Percentiles rank a stretch among this genome's conserved stretches.
Evolutionary conservation across 2,113 vertebrate species (phyloP).

Genomic region (Cranoglanis bouderius): DNA sequence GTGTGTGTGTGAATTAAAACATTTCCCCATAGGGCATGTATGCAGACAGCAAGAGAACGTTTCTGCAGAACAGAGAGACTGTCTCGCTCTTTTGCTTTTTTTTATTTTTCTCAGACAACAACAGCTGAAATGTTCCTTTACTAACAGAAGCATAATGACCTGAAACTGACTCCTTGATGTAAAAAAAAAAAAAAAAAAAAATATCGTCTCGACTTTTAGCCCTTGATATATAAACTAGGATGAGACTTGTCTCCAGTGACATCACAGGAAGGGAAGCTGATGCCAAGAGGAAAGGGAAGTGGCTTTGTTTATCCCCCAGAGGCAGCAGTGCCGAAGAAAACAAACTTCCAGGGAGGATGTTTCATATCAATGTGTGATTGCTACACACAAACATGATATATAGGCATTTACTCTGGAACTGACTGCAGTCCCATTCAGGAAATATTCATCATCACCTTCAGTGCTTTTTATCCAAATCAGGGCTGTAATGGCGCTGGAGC

Average conservation of each 20-base stretch:
- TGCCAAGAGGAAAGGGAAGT: slow-evolving; percentile 52
- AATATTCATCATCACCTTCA: neutral
- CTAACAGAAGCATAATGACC: slow-evolving; percentile 23
- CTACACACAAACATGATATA: slow-evolving; percentile 14
- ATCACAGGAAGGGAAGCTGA: slow-evolving; percentile 47
- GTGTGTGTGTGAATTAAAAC: slow-evolving; percentile 46
- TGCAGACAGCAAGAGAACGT: slow-evolving; percentile 33
- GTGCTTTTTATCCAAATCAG: neutral
- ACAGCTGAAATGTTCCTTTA: slow-evolving; percentile 29
- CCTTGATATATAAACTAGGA: slow-evolving; percentile 27
- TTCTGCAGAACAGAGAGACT: slow-evolving; percentile 24
- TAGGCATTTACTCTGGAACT: neutral
- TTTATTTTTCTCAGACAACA: slow-evolving; percentile 4
- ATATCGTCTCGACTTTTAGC: slow-evolving; percentile 4
- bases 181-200: slow-evolving; percentile 37
- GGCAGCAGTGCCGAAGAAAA: slow-evolving; percentile 44
- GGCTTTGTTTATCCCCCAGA: slow-evolving; percentile 49
- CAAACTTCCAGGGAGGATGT: slow-evolving; percentile 56
- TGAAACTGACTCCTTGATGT: slow-evolving; percentile 14
- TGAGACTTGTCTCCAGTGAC: slow-evolving; percentile 38
- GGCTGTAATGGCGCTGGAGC: neutral
- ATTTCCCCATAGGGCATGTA: slow-evolving; percentile 44
- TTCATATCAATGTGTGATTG: slow-evolving; percentile 48
- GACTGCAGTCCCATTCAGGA: neutral
- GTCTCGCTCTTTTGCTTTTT: slow-evolving; percentile 30